phyloP scores from a whole-genome alignment of 2,113 vertebrate genomes.

The Austrofundulus limnaeus region DNA sequence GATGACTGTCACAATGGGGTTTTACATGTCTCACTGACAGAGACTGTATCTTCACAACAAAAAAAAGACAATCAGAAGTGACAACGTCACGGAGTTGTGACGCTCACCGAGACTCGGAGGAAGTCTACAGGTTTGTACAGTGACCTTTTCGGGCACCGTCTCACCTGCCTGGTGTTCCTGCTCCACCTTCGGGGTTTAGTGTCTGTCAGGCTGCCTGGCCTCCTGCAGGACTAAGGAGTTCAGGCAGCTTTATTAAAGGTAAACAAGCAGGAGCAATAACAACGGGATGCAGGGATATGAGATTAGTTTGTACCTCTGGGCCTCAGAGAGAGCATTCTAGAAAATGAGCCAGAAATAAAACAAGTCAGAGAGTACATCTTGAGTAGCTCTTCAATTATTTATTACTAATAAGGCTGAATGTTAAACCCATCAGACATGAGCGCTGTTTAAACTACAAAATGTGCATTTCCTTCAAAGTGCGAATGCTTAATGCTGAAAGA shows the following conservation, averaged over 20 bases:
- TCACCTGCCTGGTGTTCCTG: slow-evolving; percentile 19
- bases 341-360: slow-evolving; percentile 24
- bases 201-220: slow-evolving; percentile 19
- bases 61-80: slow-evolving; percentile 44
- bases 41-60: slow-evolving; percentile 25
- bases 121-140: background rate
- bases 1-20: slow-evolving; percentile 8
- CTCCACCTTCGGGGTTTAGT: slow-evolving; percentile 35
- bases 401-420: slow-evolving; percentile 5
- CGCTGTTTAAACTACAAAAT: slow-evolving; percentile 15
- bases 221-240: slow-evolving; percentile 44
- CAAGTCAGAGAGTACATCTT: background rate
- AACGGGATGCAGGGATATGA: slow-evolving; percentile 47
- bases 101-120: slow-evolving; percentile 25
- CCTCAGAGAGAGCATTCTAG: slow-evolving; percentile 39
- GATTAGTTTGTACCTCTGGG: slow-evolving; percentile 66
- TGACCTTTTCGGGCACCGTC: slow-evolving; percentile 38
- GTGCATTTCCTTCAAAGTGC: too few relatives aligned
- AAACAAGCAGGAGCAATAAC: slow-evolving; percentile 68
- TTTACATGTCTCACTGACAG: slow-evolving; percentile 3
- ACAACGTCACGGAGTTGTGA: slow-evolving; percentile 54
- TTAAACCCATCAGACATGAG: slow-evolving; percentile 7
- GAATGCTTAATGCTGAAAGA: too few relatives aligned
- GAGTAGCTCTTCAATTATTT: background rate
- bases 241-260: slow-evolving; percentile 75